Percentiles rank a stretch among this genome's conserved stretches.
phyloP scores from a whole-genome alignment of 2,888 invertebrate genomes.

The Mesorhabditis sp. region DNA sequence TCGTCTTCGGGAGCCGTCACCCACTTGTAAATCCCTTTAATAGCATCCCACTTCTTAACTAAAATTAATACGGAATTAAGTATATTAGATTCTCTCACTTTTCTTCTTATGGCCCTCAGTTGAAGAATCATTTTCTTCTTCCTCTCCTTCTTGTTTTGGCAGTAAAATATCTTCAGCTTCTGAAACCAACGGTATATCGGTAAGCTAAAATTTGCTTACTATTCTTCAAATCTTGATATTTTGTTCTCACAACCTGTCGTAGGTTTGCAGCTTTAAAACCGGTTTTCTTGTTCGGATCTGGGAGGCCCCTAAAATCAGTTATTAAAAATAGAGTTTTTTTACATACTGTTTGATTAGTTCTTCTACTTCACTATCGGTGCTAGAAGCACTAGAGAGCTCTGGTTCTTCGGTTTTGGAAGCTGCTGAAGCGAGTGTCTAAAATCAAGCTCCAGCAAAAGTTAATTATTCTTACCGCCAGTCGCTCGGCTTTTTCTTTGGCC shows the following conservation, averaged over 20 bases:
- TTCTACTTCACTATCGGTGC: conserved; percentile 1
- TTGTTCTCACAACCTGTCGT: neutral
- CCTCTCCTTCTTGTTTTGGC: neutral
- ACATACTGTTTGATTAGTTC: neutral
- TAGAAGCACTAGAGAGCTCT: neutral
- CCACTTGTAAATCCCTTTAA: neutral
- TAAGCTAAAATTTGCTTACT: neutral
- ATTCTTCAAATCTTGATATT: conserved; percentile 5
- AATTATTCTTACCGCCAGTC: neutral
- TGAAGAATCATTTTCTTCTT: neutral
- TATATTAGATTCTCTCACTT: no score
- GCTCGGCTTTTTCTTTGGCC: neutral
- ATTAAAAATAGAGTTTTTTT: neutral
- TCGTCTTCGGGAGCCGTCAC: neutral
- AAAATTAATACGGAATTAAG: no score
- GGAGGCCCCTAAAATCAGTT: neutral
- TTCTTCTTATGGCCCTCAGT: no score
- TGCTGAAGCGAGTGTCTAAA: neutral
- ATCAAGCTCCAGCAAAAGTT: neutral
- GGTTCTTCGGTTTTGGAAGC: no score
- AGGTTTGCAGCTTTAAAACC: neutral
- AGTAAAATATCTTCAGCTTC: neutral
- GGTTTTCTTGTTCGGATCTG: neutral
- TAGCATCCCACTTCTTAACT: neutral
- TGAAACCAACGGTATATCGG: neutral